Evolutionary conservation across 2,888 invertebrate species (phyloP).

Genomic region (Arctia plantaginis): DNA sequence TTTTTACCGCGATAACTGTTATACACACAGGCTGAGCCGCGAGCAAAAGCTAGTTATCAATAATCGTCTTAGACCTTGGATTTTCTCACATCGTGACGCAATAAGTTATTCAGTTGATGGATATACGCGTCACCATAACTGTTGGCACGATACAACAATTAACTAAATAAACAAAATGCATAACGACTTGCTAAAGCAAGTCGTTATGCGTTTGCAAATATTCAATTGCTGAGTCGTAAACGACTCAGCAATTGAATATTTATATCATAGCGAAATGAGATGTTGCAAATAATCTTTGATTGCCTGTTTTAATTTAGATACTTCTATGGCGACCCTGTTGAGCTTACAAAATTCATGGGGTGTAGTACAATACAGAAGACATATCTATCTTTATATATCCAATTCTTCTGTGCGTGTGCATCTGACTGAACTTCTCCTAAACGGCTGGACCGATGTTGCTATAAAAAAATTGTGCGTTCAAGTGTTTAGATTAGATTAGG

Average conservation of each 20-base stretch:
- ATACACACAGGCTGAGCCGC: too few relatives aligned
- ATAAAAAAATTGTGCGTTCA: too few relatives aligned
- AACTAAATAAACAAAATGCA: conserved; percentile 8
- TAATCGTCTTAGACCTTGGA: neutral
- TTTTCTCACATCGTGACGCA: neutral
- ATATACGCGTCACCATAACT: neutral
- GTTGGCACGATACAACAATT: neutral
- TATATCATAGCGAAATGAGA: neutral
- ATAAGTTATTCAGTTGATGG: neutral
- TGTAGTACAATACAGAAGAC: neutral
- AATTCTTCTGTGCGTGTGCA: too few relatives aligned
- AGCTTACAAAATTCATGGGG: neutral
- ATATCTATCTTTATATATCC: too few relatives aligned
- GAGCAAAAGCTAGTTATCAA: too few relatives aligned
- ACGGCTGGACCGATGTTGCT: too few relatives aligned
- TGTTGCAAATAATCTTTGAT: neutral
- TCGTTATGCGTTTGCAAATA: too few relatives aligned
- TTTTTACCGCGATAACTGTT: too few relatives aligned
- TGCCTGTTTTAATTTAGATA: neutral
- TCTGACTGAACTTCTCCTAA: too few relatives aligned
- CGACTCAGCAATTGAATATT: conserved; percentile 4
- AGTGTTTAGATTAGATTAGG: too few relatives aligned
- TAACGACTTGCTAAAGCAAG: too few relatives aligned
- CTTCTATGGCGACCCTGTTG: neutral
- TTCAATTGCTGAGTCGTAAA: too few relatives aligned